Percentiles rank a stretch among this genome's conserved stretches.
Evolutionary conservation across 2,797 vertebrate species (phyloP).

Genomic region (Ptychadena robeensis): DNA sequence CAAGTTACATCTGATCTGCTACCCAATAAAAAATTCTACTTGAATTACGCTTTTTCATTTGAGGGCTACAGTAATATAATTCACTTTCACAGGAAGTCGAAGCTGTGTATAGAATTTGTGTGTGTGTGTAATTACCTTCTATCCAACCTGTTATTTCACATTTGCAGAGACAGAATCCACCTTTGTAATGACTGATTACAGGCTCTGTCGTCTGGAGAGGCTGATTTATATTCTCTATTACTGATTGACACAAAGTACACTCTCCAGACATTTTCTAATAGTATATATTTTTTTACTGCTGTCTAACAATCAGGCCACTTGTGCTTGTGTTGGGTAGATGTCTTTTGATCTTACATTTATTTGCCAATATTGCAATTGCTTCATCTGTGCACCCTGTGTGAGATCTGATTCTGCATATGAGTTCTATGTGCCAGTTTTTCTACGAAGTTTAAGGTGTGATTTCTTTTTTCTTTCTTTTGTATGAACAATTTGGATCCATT

Average conservation of each 20-base stretch:
- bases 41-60: neutral
- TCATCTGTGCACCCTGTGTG: too few relatives aligned
- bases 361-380: neutral
- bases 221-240: slow-evolving; percentile 1
- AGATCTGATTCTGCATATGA: slow-evolving; percentile 4
- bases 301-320: neutral
- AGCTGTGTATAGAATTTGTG: neutral
- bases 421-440: too few relatives aligned
- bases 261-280: neutral
- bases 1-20: neutral
- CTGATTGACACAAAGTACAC: neutral
- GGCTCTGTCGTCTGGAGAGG: slow-evolving; percentile 13
- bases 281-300: neutral
- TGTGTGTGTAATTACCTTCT: slow-evolving; percentile 22
- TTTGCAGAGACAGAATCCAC: slow-evolving; percentile 9
- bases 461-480: too few relatives aligned
- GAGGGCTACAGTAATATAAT: neutral
- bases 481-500: too few relatives aligned
- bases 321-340: neutral
- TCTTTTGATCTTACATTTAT: slow-evolving; percentile 1
- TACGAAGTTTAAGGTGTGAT: too few relatives aligned
- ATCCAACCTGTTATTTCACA: slow-evolving; percentile 42
- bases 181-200: slow-evolving; percentile 48
- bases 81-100: neutral
- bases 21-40: neutral